phyloP scores from a whole-genome alignment of 2,113 vertebrate species.

The Hippoglossus stenolepis region DNA sequence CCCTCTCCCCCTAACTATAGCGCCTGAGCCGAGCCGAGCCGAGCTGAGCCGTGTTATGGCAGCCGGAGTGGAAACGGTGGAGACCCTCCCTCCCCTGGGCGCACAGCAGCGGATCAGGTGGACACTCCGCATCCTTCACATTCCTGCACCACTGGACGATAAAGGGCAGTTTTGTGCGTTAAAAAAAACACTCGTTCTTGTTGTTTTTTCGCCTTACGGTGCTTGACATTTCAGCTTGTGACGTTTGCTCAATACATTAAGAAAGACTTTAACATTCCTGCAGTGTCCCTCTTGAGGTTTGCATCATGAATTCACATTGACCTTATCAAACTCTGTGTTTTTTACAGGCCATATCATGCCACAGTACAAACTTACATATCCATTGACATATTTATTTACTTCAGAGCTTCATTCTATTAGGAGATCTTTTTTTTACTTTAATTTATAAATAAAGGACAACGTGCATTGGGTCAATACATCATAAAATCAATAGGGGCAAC shows the following conservation, averaged over 20 bases:
- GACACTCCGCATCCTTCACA: constrained; percentile 71
- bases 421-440: neutral
- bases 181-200: neutral
- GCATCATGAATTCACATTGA: constrained; percentile 26
- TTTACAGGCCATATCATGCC: neutral
- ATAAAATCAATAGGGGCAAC: neutral
- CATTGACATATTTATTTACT: neutral
- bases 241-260: constrained; percentile 38
- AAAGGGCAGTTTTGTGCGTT: constrained; percentile 36
- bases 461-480: neutral
- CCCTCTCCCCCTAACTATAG: neutral
- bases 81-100: constrained; percentile 76
- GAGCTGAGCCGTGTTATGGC: constrained; percentile 60
- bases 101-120: constrained; percentile 68
- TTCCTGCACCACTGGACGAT: constrained; percentile 65
- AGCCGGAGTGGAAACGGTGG: constrained; percentile 43
- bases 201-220: neutral
- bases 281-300: neutral
- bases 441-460: neutral
- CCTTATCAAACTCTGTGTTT: constrained; percentile 21
- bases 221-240: constrained; percentile 53
- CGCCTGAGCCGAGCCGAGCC: constrained; percentile 16
- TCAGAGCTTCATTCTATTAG: neutral
- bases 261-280: constrained; percentile 13
- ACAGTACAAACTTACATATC: neutral